Conservation (phyloP, 2,888 invertebrate species). For the Hydropsyche betteni region DNA sequence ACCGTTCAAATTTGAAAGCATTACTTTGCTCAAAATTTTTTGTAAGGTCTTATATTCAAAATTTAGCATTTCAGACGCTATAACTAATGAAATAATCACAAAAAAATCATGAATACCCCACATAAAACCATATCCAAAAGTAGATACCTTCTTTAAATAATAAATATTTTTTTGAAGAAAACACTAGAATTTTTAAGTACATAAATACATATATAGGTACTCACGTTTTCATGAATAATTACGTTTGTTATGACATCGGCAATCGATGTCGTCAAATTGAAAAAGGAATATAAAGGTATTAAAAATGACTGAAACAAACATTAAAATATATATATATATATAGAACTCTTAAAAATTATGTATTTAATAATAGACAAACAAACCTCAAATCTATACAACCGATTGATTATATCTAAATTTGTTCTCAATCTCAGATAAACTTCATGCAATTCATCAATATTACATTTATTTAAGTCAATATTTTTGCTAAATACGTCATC, state of each 20-base stretch:
- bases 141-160: too few species aligned
- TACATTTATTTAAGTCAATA: background rate
- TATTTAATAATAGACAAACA: background rate
- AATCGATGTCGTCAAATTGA: background rate
- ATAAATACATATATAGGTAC: too few species aligned
- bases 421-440: background rate
- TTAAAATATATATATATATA: background rate
- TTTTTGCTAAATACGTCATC: background rate
- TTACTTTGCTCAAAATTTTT: too few species aligned
- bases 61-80: too few species aligned
- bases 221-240: too few species aligned
- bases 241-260: background rate
- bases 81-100: too few species aligned
- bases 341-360: background rate
- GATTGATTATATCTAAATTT: background rate
- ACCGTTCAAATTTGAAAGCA: too few species aligned
- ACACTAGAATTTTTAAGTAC: too few species aligned
- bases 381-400: background rate
- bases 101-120: too few species aligned
- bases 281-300: background rate
- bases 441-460: background rate
- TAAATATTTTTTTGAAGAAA: too few species aligned
- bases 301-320: background rate
- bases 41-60: too few species aligned
- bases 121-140: too few species aligned